Percentiles rank a stretch among this genome's conserved stretches.
These are phyloP conservation scores for Montipora cactus DNA, from an alignment of 64 coral and sea anemone genomes.

Conservation along the genomic window DNA sequence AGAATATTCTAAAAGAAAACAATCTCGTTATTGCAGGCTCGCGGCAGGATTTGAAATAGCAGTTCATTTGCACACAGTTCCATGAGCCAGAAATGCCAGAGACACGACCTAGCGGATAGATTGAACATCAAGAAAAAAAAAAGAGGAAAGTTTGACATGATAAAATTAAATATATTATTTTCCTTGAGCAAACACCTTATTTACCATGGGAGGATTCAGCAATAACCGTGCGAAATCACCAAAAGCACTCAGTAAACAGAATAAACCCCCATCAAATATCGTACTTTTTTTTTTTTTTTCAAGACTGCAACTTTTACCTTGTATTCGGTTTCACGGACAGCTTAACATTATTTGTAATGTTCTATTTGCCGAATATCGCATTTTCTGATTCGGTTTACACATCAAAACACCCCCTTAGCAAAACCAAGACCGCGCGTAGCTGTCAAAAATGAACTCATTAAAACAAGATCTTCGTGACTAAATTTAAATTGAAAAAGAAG, in stretches of 20 bases:
- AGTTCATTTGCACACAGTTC: not conserved
- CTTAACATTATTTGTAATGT: not conserved
- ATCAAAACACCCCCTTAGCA: not conserved
- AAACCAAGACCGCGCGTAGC: not conserved
- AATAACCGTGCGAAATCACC: not conserved
- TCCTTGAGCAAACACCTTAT: not conserved
- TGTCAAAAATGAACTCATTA: not conserved
- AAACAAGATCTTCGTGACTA: not conserved
- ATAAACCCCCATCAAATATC: not conserved
- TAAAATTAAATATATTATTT: too few species aligned
- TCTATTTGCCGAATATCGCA: not conserved
- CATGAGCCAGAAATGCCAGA: not conserved
- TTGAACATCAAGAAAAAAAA: too few species aligned
- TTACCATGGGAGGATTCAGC: not conserved
- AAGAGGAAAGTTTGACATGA: too few species aligned
- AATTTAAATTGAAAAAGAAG: slow-evolving; percentile 3
- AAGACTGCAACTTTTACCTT: not conserved
- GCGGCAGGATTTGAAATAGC: not conserved
- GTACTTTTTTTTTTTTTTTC: not conserved
- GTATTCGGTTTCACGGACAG: not conserved
- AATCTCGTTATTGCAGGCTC: too few species aligned
- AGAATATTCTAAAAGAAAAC: too few species aligned
- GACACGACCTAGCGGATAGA: too few species aligned
- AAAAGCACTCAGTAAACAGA: not conserved
- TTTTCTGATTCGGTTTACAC: not conserved